Conservation (phyloP, 1,140 invertebrate genomes). For the Drosophila miranda region DNA sequence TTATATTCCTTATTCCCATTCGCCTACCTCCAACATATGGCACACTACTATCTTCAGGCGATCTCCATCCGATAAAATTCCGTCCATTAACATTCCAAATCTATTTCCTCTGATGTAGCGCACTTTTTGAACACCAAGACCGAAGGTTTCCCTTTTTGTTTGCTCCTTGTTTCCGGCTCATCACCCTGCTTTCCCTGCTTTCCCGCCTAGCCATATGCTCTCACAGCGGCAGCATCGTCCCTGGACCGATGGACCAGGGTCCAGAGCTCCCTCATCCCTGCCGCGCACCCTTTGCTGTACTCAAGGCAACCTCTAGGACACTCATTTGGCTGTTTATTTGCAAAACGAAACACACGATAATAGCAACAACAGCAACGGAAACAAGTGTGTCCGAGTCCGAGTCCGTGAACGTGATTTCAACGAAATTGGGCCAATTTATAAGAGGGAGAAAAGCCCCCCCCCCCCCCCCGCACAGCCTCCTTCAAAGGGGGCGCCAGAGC, state of each 20-base stretch:
- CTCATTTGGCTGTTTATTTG: constrained; percentile 80
- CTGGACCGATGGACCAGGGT: constrained; percentile 2
- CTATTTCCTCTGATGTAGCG: constrained; percentile 2
- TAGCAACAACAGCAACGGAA: constrained; percentile 62
- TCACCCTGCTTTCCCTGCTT: constrained; percentile 23
- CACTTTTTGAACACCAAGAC: constrained; percentile 3
- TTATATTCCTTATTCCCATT: background rate
- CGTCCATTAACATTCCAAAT: background rate
- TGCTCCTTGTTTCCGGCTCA: constrained; percentile 34
- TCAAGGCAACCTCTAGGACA: constrained; percentile 66
- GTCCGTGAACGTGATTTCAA: constrained; percentile 64
- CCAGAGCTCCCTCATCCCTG: background rate
- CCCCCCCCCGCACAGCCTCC: background rate
- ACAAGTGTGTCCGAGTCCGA: constrained; percentile 58
- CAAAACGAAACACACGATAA: constrained; percentile 73
- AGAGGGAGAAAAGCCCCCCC: background rate
- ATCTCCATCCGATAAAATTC: constrained; percentile 15
- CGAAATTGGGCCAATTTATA: constrained; percentile 75
- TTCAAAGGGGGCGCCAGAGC: constrained; percentile 5
- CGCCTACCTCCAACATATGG: background rate
- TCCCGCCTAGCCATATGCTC: constrained; percentile 47
- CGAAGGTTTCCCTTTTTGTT: constrained; percentile 19
- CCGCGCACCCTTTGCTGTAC: constrained; percentile 8
- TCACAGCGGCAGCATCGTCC: constrained; percentile 22
- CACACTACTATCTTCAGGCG: background rate